Conservation (phyloP, 2,113 vertebrate genomes). For the Patagioenas fasciata region DNA sequence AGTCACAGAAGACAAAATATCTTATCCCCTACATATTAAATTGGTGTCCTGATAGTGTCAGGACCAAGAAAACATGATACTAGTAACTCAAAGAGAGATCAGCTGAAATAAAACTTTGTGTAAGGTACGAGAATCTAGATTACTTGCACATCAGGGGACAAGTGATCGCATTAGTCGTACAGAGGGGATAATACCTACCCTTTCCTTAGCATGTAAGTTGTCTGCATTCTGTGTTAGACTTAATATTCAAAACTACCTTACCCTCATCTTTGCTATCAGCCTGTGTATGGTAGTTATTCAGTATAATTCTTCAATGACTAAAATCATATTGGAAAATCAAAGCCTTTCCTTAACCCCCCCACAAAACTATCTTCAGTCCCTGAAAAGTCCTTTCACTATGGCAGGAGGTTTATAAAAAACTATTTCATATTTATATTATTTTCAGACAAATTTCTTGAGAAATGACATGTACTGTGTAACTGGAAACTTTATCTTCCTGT, state of each 20-base stretch:
- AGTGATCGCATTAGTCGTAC: neutral
- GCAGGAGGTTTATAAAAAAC: neutral
- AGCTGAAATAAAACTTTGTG: neutral
- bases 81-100: neutral
- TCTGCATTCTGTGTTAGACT: neutral
- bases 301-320: conserved; percentile 49
- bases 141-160: neutral
- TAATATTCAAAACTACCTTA: conserved; percentile 5
- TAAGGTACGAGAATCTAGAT: neutral
- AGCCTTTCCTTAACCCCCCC: conserved; percentile 24
- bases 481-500: conserved; percentile 71
- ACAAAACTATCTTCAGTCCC: conserved; percentile 54
- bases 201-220: neutral
- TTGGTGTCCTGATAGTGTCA: neutral
- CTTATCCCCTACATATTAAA: neutral
- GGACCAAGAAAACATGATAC: neutral
- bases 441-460: conserved; percentile 55
- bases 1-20: neutral
- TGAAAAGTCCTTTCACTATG: conserved; percentile 40
- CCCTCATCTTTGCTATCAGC: conserved; percentile 34
- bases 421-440: conserved; percentile 64
- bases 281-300: conserved; percentile 14
- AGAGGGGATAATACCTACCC: neutral
- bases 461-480: conserved; percentile 26
- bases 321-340: conserved; percentile 63